Base-by-base conservation (phyloP, 2,797 vertebrate species). In the Benthosema pterotum region DNA sequence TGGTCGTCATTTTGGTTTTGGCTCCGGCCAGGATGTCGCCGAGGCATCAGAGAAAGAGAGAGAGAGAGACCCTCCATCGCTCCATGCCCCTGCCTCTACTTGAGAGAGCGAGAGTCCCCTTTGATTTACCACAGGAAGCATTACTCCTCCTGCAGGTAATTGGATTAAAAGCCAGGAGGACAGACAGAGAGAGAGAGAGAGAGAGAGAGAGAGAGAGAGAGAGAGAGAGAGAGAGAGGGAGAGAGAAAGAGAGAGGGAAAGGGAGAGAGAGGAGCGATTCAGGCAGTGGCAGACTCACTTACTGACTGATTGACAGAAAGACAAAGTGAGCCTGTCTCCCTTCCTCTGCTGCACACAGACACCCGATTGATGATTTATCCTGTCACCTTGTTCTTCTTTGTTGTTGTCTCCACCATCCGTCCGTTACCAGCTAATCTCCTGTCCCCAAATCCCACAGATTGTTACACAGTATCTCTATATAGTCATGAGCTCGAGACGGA, bases 241-340 rank as follows among this genome's bases (percentile, higher is more conserved):
- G 42, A 22, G 59, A 63, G 63, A 52, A 25, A 28, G 48, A 62
- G 48, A 67, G 18, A 16, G 25, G 32, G 43, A 59, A 48, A 49
- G 43, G 52, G 51, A 48, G 13, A 42, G 58, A 51, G 61, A 73
- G 73, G 74, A 58, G 52, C 52, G 48, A 67, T 67, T 22, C 55
- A 63, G 71, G 64, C 56, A 38, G 52, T 60, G 71, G 52, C 56
- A 66, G 74, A 73, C 1, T 57, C 42, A 69, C 65, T 55, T 47
- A 19, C 12, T 49, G 60, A 65, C 48, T 66, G 42, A 19, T 42
- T n/a, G 22, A 64, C 42, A 52, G 65, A 38, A 38, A 38, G 32
- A 38, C 32, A 38, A 38, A 38, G 32, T 9, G 1, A 45, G 55
- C 57, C 42, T 60, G 60, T 52, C 4, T 56, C 69, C 56, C 49